Percentiles rank a stretch among this genome's conserved stretches.
Evolutionary conservation across 2,797 vertebrate genomes (phyloP).

Genomic region (Lithobates pipiens): DNA sequence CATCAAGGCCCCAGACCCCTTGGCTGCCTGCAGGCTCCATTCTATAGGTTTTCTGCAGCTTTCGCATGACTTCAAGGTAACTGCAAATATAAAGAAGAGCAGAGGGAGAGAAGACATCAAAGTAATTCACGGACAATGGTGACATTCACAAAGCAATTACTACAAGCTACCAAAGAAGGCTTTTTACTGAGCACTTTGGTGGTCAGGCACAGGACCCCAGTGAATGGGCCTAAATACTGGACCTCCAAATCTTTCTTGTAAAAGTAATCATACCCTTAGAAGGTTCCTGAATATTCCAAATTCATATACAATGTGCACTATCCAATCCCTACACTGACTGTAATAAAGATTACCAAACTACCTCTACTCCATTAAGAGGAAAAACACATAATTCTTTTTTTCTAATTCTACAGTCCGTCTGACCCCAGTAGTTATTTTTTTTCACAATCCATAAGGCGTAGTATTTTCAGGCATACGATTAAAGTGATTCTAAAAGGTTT

Average conservation of each 20-base stretch:
- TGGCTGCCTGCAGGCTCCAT: slow-evolving; percentile 99
- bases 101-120: background rate
- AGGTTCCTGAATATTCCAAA: background rate
- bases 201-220: background rate
- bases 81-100: slow-evolving; percentile 69
- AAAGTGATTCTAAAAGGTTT: too few relatives aligned
- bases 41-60: slow-evolving; percentile 93
- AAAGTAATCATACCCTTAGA: too few relatives aligned
- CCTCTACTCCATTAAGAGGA: too few relatives aligned
- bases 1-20: slow-evolving; percentile 96
- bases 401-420: too few relatives aligned
- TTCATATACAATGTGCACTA: too few relatives aligned
- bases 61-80: slow-evolving; percentile 92
- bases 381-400: too few relatives aligned
- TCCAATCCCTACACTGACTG: background rate
- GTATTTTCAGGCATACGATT: too few relatives aligned
- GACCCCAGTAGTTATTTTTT: too few relatives aligned
- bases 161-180: background rate
- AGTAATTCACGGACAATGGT: background rate
- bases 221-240: background rate
- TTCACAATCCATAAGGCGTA: too few relatives aligned
- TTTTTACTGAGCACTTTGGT: background rate
- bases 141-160: background rate
- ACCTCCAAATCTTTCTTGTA: background rate
- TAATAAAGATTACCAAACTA: background rate